These are phyloP conservation scores for Drosophila equinoxialis DNA, from an alignment of 1,140 invertebrate genomes.

Conservation along the genomic window DNA sequence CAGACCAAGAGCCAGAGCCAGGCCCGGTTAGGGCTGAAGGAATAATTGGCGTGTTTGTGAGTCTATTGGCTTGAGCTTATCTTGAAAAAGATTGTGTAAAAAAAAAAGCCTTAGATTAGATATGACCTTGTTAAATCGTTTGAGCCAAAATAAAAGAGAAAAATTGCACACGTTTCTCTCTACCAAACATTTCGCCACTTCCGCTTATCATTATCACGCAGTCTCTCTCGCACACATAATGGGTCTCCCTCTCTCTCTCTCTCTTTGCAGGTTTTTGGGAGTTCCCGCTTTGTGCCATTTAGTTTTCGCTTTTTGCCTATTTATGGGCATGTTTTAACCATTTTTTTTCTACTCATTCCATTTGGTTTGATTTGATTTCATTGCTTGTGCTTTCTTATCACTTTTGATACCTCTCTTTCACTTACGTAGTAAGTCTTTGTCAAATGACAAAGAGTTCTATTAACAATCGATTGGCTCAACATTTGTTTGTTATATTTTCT, in stretches of 20 bases:
- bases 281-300: conserved; percentile 29
- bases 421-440: background rate
- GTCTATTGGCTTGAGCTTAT: background rate
- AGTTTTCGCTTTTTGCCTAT: conserved; percentile 59
- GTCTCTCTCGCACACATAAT: background rate
- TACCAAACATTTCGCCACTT: background rate
- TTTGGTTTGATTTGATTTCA: conserved; percentile 31
- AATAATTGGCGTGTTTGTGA: background rate
- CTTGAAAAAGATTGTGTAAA: conserved; percentile 1
- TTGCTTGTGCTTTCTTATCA: conserved; percentile 52
- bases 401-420: background rate
- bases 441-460: conserved; percentile 46
- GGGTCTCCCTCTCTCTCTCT: background rate
- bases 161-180: conserved; percentile 5
- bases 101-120: conserved; percentile 43
- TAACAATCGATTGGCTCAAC: conserved; percentile 38
- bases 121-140: conserved; percentile 52
- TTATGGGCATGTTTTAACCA: conserved; percentile 68
- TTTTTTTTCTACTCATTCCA: conserved; percentile 1
- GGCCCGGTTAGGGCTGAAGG: background rate
- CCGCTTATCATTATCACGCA: background rate
- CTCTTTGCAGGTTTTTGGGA: conserved; percentile 12
- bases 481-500: conserved; percentile 14
- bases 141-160: background rate
- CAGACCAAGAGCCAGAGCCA: too few relatives aligned